These are phyloP conservation scores for Acrobasis consociella DNA, from an alignment of 2,888 invertebrate species.

Conservation along the genomic window DNA sequence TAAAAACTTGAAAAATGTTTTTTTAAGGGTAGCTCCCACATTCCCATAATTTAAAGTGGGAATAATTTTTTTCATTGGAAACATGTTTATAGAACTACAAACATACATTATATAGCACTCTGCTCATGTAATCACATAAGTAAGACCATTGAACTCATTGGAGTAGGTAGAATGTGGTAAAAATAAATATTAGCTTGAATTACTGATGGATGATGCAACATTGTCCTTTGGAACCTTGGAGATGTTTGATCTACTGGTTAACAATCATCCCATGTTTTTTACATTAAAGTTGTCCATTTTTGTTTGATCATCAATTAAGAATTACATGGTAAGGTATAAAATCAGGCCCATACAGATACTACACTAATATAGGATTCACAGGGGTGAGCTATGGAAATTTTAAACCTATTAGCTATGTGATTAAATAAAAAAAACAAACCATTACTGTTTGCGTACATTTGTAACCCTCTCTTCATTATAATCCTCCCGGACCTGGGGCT, in stretches of 20 bases:
- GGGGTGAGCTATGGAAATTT: neutral
- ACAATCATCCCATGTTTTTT: neutral
- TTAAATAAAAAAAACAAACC: no score
- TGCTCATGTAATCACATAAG: neutral
- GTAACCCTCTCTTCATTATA: no score
- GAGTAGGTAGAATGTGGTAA: neutral
- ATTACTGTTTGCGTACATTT: no score
- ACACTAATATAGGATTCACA: no score
- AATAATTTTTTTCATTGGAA: neutral
- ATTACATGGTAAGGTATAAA: neutral
- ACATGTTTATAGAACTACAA: conserved; percentile 13
- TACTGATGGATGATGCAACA: conserved; percentile 14
- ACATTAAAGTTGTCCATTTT: neutral
- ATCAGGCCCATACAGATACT: neutral
- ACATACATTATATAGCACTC: neutral
- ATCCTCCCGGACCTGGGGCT: no score
- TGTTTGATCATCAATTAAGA: neutral
- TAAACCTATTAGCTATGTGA: no score
- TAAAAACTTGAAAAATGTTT: no score
- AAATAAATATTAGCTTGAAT: conserved; percentile 16
- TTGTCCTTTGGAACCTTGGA: conserved; percentile 9
- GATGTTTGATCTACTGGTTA: conserved; percentile 6
- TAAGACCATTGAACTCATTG: conserved; percentile 7
- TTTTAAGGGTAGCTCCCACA: no score
- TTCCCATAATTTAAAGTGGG: no score